phyloP scores from a whole-genome alignment of 2,113 vertebrate species.

The Callospermophilus lateralis region DNA sequence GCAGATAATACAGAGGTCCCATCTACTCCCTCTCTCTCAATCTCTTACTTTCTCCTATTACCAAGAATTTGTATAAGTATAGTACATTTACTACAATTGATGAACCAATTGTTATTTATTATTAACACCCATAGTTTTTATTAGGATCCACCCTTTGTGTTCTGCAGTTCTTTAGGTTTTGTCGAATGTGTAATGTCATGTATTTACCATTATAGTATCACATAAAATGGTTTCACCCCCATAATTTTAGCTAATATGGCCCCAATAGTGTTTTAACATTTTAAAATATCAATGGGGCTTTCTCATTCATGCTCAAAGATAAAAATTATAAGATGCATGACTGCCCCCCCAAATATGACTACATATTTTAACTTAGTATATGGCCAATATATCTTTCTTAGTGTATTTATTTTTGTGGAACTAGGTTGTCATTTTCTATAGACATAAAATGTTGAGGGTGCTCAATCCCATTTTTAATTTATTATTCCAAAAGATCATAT shows the following conservation, averaged over 20 bases:
- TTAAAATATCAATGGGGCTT: not conserved
- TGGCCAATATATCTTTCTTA: not conserved
- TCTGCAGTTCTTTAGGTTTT: not conserved
- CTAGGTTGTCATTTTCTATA: conserved; percentile 14
- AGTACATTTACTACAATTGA: not conserved
- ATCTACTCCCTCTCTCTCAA: not conserved
- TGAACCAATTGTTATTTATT: not conserved
- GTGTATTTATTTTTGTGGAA: conserved; percentile 7
- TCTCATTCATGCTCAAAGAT: conserved; percentile 33
- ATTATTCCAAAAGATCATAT: conserved; percentile 60
- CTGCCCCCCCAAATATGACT: not conserved
- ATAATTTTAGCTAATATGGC: not conserved
- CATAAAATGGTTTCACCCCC: not conserved
- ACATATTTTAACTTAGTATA: conserved; percentile 51
- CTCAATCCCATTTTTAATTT: conserved; percentile 35
- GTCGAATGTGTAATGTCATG: not conserved
- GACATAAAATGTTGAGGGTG: not conserved
- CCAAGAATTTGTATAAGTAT: not conserved
- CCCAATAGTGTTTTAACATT: not conserved
- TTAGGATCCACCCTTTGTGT: not conserved
- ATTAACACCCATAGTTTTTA: not conserved
- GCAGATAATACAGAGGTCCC: not conserved
- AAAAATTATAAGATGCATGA: not conserved
- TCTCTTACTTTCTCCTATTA: not conserved
- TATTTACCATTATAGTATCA: not conserved